These are phyloP conservation scores for rat (Rattus norvegicus) DNA, from an alignment of 2,113 vertebrate species.

Conservation along the genomic window GRCr8 NC_086019.1:106961501-106962000, in stretches of 20 bases:
- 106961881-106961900: background rate
- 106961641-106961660: too few relatives aligned
- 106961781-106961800: background rate
- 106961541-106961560: too few relatives aligned
- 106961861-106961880: background rate
- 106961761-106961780: background rate
- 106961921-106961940: background rate
- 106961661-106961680: too few relatives aligned
- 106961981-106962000: background rate
- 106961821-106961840: background rate
- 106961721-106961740: background rate
- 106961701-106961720: too few relatives aligned
- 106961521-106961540: too few relatives aligned
- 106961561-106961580: too few relatives aligned
- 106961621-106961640: too few relatives aligned
- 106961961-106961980: background rate
- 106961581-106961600: too few relatives aligned
- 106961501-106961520: too few relatives aligned
- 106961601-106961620: too few relatives aligned
- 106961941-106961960: background rate
- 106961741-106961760: background rate
- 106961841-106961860: background rate
- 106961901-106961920: background rate
- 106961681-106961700: too few relatives aligned
- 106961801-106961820: background rate